Percentiles rank a stretch among this genome's conserved stretches.
Evolutionary conservation across 2,113 vertebrate genomes (phyloP).

Genomic region (Notiomystis cincta): DNA sequence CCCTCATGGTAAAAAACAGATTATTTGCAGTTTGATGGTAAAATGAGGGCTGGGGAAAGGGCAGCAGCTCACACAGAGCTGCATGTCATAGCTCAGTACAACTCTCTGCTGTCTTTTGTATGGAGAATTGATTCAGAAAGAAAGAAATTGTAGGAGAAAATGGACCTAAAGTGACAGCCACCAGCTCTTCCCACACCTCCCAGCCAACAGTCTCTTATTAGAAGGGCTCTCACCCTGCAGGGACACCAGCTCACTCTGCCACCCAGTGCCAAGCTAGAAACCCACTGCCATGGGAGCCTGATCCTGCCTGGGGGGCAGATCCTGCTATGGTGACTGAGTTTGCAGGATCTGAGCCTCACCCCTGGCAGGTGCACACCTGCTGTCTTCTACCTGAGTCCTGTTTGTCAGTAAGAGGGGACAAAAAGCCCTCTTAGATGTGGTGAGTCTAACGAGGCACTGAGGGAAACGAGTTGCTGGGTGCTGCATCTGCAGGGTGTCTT

Average conservation of each 20-base stretch:
- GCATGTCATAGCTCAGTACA: not conserved
- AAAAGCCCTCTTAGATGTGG: not conserved
- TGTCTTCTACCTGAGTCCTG: not conserved
- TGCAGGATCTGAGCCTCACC: not conserved
- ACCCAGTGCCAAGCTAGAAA: not conserved
- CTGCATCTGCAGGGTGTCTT: not conserved
- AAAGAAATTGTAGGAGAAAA: not conserved
- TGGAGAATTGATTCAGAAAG: not conserved
- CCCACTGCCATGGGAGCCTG: not conserved
- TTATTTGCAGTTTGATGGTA: not conserved
- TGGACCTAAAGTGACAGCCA: not conserved
- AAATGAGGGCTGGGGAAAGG: not conserved
- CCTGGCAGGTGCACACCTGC: not conserved
- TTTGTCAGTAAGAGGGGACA: not conserved
- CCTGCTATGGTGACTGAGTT: not conserved
- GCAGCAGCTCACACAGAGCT: not conserved
- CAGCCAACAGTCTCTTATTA: rapidly evolving
- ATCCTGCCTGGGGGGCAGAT: not conserved
- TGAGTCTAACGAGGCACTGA: not conserved
- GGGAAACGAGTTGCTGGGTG: not conserved
- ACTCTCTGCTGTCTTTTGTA: not conserved
- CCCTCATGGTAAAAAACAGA: not conserved
- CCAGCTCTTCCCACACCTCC: not conserved
- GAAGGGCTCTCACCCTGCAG: not conserved
- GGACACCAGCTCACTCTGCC: not conserved